A percentile compares a stretch with the other conserved stretches of the same genome.
phyloP scores from a whole-genome alignment of 2,888 invertebrate genomes.

The Megamerina dolium region DNA sequence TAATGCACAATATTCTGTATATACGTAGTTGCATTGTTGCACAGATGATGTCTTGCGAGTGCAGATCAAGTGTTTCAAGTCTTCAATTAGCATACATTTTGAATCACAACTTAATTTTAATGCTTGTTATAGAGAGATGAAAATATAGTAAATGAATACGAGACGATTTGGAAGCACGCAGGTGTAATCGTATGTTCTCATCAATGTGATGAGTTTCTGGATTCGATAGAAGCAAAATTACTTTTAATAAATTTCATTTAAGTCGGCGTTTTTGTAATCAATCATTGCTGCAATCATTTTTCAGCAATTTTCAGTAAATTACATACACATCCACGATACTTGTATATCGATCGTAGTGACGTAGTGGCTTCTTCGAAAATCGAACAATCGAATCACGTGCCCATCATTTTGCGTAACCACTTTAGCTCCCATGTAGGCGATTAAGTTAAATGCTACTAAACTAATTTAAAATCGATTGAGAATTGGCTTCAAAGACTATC shows the following conservation, averaged over 20 bases:
- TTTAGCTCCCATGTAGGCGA: constrained; percentile 39
- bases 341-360: constrained; percentile 5
- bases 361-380: constrained; percentile 29
- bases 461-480: constrained; percentile 46
- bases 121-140: too few species aligned
- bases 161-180: too few species aligned
- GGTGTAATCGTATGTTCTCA: too few species aligned
- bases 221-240: too few species aligned
- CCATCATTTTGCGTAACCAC: constrained; percentile 8
- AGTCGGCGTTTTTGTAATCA: constrained; percentile 1
- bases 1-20: too few species aligned
- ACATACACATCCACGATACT: constrained; percentile 4
- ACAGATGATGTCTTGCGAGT: too few species aligned
- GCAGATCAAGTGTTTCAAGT: too few species aligned
- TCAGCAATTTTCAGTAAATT: constrained; percentile 15
- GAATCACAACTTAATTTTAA: constrained; percentile 38
- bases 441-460: constrained; percentile 44
- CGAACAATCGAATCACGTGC: constrained; percentile 36
- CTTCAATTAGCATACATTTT: constrained; percentile 16
- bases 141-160: too few species aligned
- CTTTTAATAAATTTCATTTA: constrained; percentile 1
- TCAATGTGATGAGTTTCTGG: too few species aligned
- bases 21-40: too few species aligned
- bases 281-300: neutral
- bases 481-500: constrained; percentile 31